Conservation (phyloP, 2,888 invertebrate species). For the Frankliniella intonsa region DNA sequence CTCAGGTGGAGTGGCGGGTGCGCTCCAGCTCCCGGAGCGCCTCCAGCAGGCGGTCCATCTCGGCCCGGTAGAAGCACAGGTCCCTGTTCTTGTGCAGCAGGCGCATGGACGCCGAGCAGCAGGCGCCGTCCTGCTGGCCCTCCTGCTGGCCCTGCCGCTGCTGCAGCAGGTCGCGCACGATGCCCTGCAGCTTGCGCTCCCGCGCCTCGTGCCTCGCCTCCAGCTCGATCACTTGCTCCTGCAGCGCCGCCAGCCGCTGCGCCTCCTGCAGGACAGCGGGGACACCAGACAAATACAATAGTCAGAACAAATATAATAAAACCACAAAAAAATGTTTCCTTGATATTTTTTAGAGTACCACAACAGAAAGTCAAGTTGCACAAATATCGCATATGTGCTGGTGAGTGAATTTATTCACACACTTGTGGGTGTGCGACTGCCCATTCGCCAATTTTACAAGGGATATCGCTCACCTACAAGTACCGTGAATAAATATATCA, state of each 20-base stretch:
- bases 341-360: too few relatives aligned
- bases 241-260: slow-evolving; percentile 37
- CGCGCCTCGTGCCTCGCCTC: slow-evolving; percentile 50
- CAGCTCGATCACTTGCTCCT: slow-evolving; percentile 46
- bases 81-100: slow-evolving; percentile 40
- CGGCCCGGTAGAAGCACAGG: slow-evolving; percentile 40
- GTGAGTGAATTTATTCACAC: too few relatives aligned
- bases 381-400: too few relatives aligned
- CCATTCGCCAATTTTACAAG: too few relatives aligned
- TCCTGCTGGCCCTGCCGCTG: slow-evolving; percentile 36
- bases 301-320: too few relatives aligned
- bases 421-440: too few relatives aligned
- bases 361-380: too few relatives aligned
- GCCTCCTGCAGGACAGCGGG: slow-evolving; percentile 36
- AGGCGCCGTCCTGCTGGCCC: slow-evolving; percentile 26
- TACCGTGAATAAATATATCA: too few relatives aligned
- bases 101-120: slow-evolving; percentile 8
- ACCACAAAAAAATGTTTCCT: too few relatives aligned
- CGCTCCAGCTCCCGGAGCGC: slow-evolving; percentile 38
- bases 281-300: neutral
- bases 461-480: too few relatives aligned
- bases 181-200: slow-evolving; percentile 49
- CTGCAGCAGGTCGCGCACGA: slow-evolving; percentile 47
- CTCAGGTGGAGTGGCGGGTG: slow-evolving; percentile 31
- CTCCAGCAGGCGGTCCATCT: slow-evolving; percentile 40